Percentiles rank a stretch among this genome's conserved stretches.
Conservation (phyloP, 2,797 vertebrate genomes). For the Taeniopygia guttata region DNA sequence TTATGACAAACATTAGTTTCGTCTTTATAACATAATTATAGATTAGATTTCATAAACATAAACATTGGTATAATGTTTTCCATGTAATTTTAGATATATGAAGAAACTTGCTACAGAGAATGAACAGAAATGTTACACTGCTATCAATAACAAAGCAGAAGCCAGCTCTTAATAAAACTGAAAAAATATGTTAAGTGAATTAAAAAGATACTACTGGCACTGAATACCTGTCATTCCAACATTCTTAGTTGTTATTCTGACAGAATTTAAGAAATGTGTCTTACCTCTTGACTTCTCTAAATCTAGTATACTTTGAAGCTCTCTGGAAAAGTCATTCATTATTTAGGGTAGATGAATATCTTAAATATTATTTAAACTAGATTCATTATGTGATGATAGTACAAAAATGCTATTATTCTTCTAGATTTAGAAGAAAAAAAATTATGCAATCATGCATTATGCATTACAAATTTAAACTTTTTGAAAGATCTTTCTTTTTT, state of each 20-base stretch:
- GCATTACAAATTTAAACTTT: not conserved
- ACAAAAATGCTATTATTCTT: not conserved
- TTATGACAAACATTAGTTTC: not conserved
- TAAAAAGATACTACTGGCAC: not conserved
- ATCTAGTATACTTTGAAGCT: not conserved
- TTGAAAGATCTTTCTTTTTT: not conserved
- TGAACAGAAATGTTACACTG: not conserved
- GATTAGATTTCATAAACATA: not conserved
- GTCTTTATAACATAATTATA: not conserved
- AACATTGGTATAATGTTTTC: not conserved
- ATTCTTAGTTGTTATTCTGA: not conserved
- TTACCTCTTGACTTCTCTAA: not conserved
- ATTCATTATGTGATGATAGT: not conserved
- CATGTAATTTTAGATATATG: not conserved
- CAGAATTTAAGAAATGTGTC: not conserved
- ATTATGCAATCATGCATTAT: not conserved
- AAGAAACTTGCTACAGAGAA: not conserved
- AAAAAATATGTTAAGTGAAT: not conserved
- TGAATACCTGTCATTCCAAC: not conserved
- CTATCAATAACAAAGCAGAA: not conserved
- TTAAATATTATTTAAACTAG: not conserved
- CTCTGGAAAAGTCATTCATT: not conserved
- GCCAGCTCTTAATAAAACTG: not conserved
- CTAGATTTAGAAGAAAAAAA: not conserved
- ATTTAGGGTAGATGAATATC: not conserved